Conservation (phyloP, 2,113 vertebrate species). For the Tenrec ecaudatus region DNA sequence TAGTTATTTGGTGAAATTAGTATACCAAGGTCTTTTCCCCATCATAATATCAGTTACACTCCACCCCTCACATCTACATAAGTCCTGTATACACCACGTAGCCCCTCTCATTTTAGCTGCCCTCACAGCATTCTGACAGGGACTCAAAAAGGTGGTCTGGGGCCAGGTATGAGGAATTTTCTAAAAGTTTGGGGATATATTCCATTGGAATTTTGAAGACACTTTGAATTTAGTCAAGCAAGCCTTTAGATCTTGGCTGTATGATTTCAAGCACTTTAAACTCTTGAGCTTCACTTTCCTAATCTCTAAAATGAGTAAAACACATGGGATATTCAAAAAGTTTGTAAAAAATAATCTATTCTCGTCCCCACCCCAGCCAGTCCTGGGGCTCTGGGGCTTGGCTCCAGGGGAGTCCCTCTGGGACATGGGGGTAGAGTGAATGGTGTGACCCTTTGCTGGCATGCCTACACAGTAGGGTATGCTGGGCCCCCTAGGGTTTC, state of each 20-base stretch:
- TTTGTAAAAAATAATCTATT: no score
- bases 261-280: background rate
- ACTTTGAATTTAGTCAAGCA: background rate
- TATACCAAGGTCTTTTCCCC: no score
- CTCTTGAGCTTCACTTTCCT: constrained; percentile 8
- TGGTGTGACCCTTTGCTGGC: no score
- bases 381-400: no score
- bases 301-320: constrained; percentile 16
- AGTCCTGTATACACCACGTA: background rate
- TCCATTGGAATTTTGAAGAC: background rate
- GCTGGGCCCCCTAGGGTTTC: no score
- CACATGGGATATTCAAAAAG: no score
- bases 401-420: no score
- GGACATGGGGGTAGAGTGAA: no score
- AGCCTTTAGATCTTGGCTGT: background rate
- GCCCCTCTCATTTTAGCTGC: background rate
- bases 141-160: background rate
- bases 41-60: background rate
- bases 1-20: background rate
- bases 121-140: background rate
- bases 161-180: background rate
- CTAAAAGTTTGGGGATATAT: no score
- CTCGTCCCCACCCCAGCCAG: no score
- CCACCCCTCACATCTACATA: background rate
- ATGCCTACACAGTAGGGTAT: no score